These are phyloP conservation scores for Pterocles gutturalis DNA, from an alignment of 2,113 vertebrate species.

Conservation along the genomic window DNA sequence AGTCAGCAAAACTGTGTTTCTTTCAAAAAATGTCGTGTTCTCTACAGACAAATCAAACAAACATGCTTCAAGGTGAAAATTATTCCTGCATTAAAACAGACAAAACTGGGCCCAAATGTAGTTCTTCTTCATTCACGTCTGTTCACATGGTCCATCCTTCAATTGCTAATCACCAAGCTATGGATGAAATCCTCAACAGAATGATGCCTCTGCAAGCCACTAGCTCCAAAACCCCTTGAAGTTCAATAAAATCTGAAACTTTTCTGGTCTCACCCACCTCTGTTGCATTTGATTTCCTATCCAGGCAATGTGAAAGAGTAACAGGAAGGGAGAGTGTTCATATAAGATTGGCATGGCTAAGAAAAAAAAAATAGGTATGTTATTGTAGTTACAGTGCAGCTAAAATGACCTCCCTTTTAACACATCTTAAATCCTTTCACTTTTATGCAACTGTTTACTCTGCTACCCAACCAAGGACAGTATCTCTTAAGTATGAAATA, in stretches of 20 bases:
- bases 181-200: neutral
- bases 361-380: neutral
- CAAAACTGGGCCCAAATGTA: neutral
- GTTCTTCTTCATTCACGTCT: neutral
- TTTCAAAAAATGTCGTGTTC: neutral
- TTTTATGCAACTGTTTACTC: slow-evolving; percentile 44
- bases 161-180: neutral
- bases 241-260: slow-evolving; percentile 26
- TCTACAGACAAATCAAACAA: neutral
- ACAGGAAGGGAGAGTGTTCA: slow-evolving; percentile 10
- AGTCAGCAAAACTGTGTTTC: slow-evolving; percentile 27
- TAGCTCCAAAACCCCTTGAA: neutral
- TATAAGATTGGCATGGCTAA: neutral
- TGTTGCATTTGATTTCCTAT: neutral
- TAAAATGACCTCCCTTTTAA: slow-evolving; percentile 52
- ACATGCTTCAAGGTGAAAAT: neutral
- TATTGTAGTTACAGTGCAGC: slow-evolving; percentile 33
- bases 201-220: neutral
- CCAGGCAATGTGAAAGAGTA: slow-evolving; percentile 21
- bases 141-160: neutral
- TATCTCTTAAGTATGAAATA: slow-evolving; percentile 52
- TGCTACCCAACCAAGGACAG: slow-evolving; percentile 26
- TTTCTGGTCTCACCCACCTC: slow-evolving; percentile 12
- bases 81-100: neutral
- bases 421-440: slow-evolving; percentile 65